These are phyloP conservation scores for Troides aeacus DNA, from an alignment of 2,888 invertebrate species.

Conservation along the genomic window DNA sequence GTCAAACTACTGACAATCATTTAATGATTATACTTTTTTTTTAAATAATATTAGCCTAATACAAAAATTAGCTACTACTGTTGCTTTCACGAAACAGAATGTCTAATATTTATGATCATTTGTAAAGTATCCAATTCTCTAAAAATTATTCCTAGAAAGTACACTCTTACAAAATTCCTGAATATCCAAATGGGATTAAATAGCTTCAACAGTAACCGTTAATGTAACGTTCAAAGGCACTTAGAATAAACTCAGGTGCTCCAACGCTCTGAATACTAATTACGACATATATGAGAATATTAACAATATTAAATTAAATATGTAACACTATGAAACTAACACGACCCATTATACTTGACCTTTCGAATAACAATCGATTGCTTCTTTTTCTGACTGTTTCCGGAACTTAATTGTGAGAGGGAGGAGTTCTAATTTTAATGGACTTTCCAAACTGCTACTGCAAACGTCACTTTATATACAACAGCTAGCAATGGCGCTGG, in stretches of 20 bases:
- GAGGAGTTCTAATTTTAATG: conserved; percentile 21
- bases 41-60: too few relatives aligned
- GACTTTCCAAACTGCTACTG: conserved; percentile 9
- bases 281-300: not conserved
- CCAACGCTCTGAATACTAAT: not conserved
- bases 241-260: not conserved
- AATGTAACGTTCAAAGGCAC: not conserved
- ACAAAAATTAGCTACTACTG: too few relatives aligned
- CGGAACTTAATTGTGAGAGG: conserved; percentile 3
- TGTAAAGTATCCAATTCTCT: not conserved
- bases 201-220: not conserved
- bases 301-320: conserved; percentile 8
- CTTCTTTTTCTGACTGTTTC: conserved; percentile 19
- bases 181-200: not conserved
- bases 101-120: too few relatives aligned
- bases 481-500: not conserved
- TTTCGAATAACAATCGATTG: conserved; percentile 8
- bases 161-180: not conserved
- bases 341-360: conserved; percentile 16
- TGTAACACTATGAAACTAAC: conserved; percentile 3
- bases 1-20: too few relatives aligned
- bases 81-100: too few relatives aligned
- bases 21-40: too few relatives aligned
- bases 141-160: not conserved
- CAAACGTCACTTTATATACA: conserved; percentile 2